Evolutionary conservation across 1,140 invertebrate genomes (phyloP).

Genomic region (Oncopeltus fasciatus): DNA sequence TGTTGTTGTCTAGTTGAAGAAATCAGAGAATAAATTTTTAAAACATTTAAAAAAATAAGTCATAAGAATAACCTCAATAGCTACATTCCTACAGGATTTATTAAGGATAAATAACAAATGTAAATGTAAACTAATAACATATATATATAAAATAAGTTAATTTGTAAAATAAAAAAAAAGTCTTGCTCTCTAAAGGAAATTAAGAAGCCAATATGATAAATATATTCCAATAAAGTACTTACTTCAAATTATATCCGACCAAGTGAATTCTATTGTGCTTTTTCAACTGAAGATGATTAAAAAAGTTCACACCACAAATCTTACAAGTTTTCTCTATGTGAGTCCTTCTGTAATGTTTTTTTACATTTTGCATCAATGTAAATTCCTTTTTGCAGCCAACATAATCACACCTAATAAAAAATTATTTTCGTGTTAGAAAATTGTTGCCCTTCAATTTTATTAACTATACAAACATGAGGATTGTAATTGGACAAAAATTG

Average conservation of each 20-base stretch:
- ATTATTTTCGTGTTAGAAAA: no score
- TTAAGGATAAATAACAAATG: no score
- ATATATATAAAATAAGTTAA: no score
- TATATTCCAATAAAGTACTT: neutral
- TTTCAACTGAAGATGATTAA: slow-evolving; percentile 3
- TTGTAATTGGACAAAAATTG: neutral
- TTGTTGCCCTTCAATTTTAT: no score
- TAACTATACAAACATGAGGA: neutral
- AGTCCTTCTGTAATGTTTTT: slow-evolving; percentile 25
- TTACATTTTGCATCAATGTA: slow-evolving; percentile 25
- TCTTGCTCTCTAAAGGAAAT: neutral
- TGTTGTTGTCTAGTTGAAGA: no score
- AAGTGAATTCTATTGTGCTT: slow-evolving; percentile 2
- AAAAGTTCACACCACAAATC: neutral
- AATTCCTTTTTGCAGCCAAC: slow-evolving; percentile 23
- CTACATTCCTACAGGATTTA: no score
- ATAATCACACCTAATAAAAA: slow-evolving; percentile 22
- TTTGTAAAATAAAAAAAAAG: neutral
- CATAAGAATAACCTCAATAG: no score
- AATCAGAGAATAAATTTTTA: no score
- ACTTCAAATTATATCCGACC: neutral
- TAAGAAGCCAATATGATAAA: neutral
- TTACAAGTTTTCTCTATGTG: slow-evolving; percentile 24
- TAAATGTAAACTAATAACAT: no score
- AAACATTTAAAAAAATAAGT: no score